Conservation (phyloP, 2,113 vertebrate species). For the Psittacula cyanocephala region DNA sequence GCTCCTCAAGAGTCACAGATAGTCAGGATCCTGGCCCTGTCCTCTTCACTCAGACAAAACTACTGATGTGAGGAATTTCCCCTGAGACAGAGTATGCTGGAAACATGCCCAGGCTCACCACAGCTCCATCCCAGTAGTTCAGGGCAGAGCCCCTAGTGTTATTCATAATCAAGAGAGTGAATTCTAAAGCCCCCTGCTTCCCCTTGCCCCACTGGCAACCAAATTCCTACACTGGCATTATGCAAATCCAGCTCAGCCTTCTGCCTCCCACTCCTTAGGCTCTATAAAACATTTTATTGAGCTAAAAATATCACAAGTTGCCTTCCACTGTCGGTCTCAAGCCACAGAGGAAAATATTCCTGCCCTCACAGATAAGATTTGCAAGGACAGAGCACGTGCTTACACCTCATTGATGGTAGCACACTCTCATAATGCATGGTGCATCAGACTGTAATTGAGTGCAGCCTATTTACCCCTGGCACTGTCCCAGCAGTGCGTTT, state of each 20-base stretch:
- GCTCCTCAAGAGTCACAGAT: not conserved
- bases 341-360: not conserved
- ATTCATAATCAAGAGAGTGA: conserved; percentile 21
- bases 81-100: not conserved
- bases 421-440: fast-evolving
- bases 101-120: conserved; percentile 50
- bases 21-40: not conserved
- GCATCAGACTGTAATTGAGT: fast-evolving
- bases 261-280: not conserved
- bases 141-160: not conserved
- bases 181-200: conserved; percentile 48
- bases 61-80: conserved; percentile 32
- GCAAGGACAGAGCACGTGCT: not conserved
- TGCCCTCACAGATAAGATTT: not conserved
- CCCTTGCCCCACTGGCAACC: not conserved
- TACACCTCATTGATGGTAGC: fast-evolving
- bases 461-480: not conserved
- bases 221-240: conserved; percentile 11
- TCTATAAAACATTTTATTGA: not conserved
- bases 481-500: not conserved
- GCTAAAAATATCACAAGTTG: not conserved
- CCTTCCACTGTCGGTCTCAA: not conserved
- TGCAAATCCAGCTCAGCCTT: conserved; percentile 27
- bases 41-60: not conserved
- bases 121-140: conserved; percentile 38